These are phyloP conservation scores for Gobionotothen gibberifrons DNA, from an alignment of 2,797 vertebrate species.

Conservation along the genomic window DNA sequence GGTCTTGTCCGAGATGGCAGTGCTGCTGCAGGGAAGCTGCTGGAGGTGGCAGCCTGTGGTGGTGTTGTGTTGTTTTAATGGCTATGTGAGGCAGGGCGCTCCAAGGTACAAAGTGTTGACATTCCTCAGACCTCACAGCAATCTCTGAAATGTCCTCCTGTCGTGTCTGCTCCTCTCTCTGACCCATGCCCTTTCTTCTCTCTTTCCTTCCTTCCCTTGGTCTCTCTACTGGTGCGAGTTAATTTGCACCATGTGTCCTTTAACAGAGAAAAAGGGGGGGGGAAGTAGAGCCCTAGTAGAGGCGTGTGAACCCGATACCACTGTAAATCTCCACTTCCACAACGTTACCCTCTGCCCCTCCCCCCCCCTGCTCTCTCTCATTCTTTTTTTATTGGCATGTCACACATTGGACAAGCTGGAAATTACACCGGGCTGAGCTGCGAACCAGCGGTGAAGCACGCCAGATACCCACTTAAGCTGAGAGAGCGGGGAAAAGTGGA, in stretches of 20 bases:
- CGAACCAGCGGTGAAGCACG: slow-evolving; percentile 67
- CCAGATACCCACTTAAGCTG: slow-evolving; percentile 72
- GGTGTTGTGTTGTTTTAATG: slow-evolving; percentile 70
- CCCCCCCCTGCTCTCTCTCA: slow-evolving; percentile 48
- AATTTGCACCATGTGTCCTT: slow-evolving; percentile 86
- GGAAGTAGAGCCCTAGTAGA: slow-evolving; percentile 55
- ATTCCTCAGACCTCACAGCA: slow-evolving; percentile 73
- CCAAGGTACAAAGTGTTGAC: slow-evolving; percentile 64
- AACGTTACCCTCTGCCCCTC: slow-evolving; percentile 40
- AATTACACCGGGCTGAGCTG: slow-evolving; percentile 74
- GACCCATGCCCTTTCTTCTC: slow-evolving; percentile 60
- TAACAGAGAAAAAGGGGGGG: slow-evolving; percentile 61
- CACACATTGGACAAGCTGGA: slow-evolving; percentile 82
- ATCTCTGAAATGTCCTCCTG: slow-evolving; percentile 72
- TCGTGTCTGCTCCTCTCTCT: slow-evolving; percentile 57
- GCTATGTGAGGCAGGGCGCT: slow-evolving; percentile 51
- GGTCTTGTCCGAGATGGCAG: slow-evolving; percentile 40
- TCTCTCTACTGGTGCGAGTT: slow-evolving; percentile 71
- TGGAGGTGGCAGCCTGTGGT: slow-evolving; percentile 54
- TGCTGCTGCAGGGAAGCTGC: slow-evolving; percentile 57
- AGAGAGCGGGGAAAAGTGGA: slow-evolving; percentile 44
- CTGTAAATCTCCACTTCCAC: slow-evolving; percentile 83
- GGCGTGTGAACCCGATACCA: slow-evolving; percentile 82
- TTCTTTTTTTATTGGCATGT: slow-evolving; percentile 84
- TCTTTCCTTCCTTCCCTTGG: slow-evolving; percentile 58